phyloP scores from a whole-genome alignment of 2,113 vertebrate species.

The Rhipidura dahli region DNA sequence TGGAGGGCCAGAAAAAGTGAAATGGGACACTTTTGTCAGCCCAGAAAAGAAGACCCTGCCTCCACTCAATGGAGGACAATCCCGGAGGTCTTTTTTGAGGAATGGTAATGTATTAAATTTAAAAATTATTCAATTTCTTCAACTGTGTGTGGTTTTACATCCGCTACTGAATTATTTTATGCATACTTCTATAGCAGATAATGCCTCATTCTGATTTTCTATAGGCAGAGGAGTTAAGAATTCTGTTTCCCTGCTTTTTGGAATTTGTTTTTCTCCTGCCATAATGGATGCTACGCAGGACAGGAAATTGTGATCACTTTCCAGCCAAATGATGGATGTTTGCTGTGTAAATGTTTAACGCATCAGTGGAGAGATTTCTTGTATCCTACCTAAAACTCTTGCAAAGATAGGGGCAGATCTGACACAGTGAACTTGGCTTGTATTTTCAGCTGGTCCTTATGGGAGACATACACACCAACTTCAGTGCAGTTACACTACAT shows the following conservation, averaged over 20 bases:
- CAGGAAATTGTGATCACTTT: neutral
- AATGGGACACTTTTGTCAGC: slow-evolving; percentile 97
- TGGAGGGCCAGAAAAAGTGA: slow-evolving; percentile 91
- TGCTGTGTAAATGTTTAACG: neutral
- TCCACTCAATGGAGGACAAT: slow-evolving; percentile 92
- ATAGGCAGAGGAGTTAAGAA: neutral
- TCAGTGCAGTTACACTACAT: neutral
- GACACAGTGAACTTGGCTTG: neutral
- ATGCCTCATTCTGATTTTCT: neutral
- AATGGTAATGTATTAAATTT: slow-evolving; percentile 82
- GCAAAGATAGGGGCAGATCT: neutral
- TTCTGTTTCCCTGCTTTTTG: neutral
- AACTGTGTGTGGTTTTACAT: neutral
- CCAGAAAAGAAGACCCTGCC: slow-evolving; percentile 94
- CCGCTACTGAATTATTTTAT: neutral
- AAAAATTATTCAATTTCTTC: neutral
- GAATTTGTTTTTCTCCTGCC: neutral
- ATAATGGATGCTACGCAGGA: neutral
- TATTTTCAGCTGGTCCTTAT: neutral
- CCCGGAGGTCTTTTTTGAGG: slow-evolving; percentile 90
- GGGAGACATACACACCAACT: neutral
- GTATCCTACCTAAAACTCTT: neutral
- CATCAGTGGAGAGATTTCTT: neutral
- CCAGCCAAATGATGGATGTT: neutral
- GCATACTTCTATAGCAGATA: neutral